These are phyloP conservation scores for Stenodema calcarata DNA, from an alignment of 2,888 invertebrate species.

Conservation along the genomic window DNA sequence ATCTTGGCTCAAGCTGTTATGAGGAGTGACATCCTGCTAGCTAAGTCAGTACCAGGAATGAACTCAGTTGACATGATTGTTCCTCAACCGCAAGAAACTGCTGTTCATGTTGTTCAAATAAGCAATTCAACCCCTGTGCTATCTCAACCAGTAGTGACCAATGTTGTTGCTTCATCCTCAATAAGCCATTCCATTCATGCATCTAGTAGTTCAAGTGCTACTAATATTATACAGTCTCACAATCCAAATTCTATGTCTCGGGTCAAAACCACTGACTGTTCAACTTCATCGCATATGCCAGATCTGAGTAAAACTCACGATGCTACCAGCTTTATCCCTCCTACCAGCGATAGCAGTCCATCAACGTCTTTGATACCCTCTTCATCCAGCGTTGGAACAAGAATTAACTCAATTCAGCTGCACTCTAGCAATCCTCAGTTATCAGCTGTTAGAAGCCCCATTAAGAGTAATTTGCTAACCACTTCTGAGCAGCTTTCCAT, in stretches of 20 bases:
- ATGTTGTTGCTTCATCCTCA: constrained; percentile 35
- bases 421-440: constrained; percentile 19
- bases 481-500: background rate
- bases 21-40: constrained; percentile 61
- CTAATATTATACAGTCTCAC: constrained; percentile 21
- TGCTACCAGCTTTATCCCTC: background rate
- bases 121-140: constrained; percentile 57
- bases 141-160: constrained; percentile 26
- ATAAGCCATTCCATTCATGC: constrained; percentile 19
- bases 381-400: background rate
- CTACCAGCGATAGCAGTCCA: background rate
- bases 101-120: constrained; percentile 70
- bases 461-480: background rate
- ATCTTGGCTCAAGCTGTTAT: constrained; percentile 54
- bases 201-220: background rate
- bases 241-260: background rate
- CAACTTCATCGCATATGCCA: background rate
- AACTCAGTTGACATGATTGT: constrained; percentile 69
- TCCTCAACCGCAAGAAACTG: constrained; percentile 63
- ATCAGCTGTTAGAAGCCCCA: constrained; percentile 1
- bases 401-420: constrained; percentile 23
- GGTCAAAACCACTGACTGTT: constrained; percentile 8
- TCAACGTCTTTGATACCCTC: constrained; percentile 6
- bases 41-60: constrained; percentile 67
- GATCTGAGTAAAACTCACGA: constrained; percentile 9